Percentiles rank a stretch among this genome's conserved stretches.
Evolutionary conservation across 1,140 invertebrate genomes (phyloP).

Genomic region (Andrena cerasifolii): DNA sequence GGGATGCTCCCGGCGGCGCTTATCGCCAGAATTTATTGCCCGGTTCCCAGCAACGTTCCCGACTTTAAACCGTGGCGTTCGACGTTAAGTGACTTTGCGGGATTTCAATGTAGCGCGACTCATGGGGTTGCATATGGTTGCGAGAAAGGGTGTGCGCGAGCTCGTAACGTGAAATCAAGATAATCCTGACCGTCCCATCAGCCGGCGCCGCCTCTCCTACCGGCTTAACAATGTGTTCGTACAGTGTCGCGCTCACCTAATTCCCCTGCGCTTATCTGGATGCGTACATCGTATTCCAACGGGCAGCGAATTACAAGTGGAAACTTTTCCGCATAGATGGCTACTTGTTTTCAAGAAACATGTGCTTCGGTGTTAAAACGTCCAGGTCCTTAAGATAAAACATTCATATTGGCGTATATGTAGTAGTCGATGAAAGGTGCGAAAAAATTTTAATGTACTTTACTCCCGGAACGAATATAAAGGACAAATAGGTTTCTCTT

Average conservation of each 20-base stretch:
- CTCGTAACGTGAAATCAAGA: slow-evolving; percentile 62
- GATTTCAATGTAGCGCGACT: slow-evolving; percentile 62
- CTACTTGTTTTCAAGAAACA: too few species aligned
- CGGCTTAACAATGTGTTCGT: slow-evolving; percentile 40
- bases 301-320: too few species aligned
- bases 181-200: slow-evolving; percentile 45
- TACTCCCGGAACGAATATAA: too few species aligned
- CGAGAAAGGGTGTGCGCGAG: slow-evolving; percentile 16
- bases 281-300: slow-evolving; percentile 37
- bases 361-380: too few species aligned
- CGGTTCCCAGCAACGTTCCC: slow-evolving; percentile 57
- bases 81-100: slow-evolving; percentile 64
- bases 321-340: too few species aligned
- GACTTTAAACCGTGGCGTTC: slow-evolving; percentile 58
- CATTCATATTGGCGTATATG: too few species aligned
- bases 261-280: slow-evolving; percentile 37
- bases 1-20: slow-evolving; percentile 52
- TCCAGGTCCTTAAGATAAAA: too few species aligned
- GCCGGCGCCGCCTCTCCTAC: neutral
- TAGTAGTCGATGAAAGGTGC: too few species aligned
- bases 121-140: neutral
- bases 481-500: too few species aligned
- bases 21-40: slow-evolving; percentile 63
- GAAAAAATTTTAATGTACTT: too few species aligned
- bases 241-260: slow-evolving; percentile 20